Evolutionary conservation across 1,140 invertebrate species (phyloP), one percentile per base, ranked within the genome.

Genomic region (Drosophila arizonae): DNA sequence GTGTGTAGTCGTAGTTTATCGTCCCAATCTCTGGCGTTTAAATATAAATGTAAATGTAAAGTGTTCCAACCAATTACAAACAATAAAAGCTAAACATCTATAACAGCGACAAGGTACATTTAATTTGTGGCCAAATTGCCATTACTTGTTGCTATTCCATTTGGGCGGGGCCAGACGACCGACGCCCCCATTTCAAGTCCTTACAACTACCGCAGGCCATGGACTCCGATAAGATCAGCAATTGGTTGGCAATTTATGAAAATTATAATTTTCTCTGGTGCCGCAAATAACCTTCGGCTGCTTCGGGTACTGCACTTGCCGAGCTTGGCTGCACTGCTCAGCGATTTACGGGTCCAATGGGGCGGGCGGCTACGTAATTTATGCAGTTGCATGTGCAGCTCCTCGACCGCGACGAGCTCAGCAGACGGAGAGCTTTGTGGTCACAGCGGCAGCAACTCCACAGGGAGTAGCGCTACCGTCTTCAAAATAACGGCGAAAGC

Each of bases 1-100:
- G 81, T 86, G 82, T 88, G 84, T 86, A 86, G 82, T 82, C 70
- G 79, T 86, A 85, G 84, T 82, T 86, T 86, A 86, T 86, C 84
- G 79, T 70, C 76, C 62, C 72, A 73, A 81, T 73, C 82, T 86
- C 70, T 86, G 76, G 66, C 79, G 84, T 73, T 79, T 79, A 82
- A 77, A 81, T 88, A 72, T 76, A 78, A 79, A 87, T 81, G 65
- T 81, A 81, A 81, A 81, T 86, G 84, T 86, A 86, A 86, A 86
- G 82, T 86, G 82, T 86, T 86, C 84, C 79, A 86, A 79, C 71
- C 69, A 82, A 86, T 86, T 81, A 79, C 65, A 87, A 68, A 86
- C 62, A 86, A 86, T 86, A 88, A 86, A 86, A 68, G 74, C 79
- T 82, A 75, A 86, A 78, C 75, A 87, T 81, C 79, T 79, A 86